Percentiles rank a stretch among this genome's conserved stretches.
Conservation (phyloP, 2,888 invertebrate genomes). For the Caradrina clavipalpis region DNA sequence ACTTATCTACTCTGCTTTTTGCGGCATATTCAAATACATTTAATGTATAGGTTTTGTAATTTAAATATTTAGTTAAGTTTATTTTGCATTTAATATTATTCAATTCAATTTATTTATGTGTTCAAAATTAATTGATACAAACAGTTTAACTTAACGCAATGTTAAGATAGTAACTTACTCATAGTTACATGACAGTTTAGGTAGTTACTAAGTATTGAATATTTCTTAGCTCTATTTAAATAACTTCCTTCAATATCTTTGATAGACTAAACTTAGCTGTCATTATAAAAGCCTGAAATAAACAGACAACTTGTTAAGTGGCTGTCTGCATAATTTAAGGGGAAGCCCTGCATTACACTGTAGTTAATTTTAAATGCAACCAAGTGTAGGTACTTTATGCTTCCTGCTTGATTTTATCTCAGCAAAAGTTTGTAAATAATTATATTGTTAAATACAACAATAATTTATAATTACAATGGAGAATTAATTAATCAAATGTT, state of each 20-base stretch:
- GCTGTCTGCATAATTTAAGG: conserved; percentile 33
- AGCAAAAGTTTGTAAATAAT: background rate
- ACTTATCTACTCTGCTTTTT: background rate
- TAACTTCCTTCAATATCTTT: conserved; percentile 36
- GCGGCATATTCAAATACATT: too few relatives aligned
- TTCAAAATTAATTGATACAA: conserved; percentile 17
- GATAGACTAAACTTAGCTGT: conserved; percentile 50
- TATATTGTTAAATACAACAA: background rate
- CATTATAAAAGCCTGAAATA: conserved; percentile 31
- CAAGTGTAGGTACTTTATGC: background rate
- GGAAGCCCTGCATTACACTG: conserved; percentile 33
- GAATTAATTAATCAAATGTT: background rate
- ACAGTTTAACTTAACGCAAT: background rate
- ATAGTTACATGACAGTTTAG: background rate
- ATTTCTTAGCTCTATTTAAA: conserved; percentile 12
- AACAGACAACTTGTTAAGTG: conserved; percentile 36
- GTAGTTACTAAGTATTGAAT: conserved; percentile 20
- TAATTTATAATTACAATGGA: background rate
- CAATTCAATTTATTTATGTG: background rate
- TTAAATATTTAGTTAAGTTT: background rate
- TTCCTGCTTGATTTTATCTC: background rate
- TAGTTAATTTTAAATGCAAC: conserved; percentile 8
- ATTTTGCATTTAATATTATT: background rate
- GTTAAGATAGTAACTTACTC: background rate
- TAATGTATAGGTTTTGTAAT: background rate